Base-by-base conservation (phyloP, 2,888 invertebrate species). In the Tortricodes alternella region DNA sequence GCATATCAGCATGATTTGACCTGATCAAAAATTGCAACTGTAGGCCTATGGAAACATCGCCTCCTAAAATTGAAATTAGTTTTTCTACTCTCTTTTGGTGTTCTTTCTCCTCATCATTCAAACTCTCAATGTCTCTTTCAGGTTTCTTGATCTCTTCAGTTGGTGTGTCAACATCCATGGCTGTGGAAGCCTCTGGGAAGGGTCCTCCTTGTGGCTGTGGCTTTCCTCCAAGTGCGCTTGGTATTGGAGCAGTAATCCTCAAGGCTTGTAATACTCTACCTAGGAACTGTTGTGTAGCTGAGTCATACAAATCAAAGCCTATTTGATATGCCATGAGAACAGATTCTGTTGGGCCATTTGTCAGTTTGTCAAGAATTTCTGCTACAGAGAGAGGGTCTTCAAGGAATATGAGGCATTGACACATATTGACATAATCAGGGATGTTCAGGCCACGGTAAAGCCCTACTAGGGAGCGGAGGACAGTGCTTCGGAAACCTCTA, bases 241-340 rank as follows among this genome's bases (percentile, higher is more conserved):
- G 96, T 60, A 96, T 94, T 0, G 96, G 97, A 16, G 96, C 96
- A 11, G 96, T 96, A 43, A 94, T 93, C 69, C 95, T 92, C 5
- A 98, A 86, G 13, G 96, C 96, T 76, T 96, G 95, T 62, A 97
- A 84, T 7, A 98, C 96, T 67, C 96, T 93, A 7, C 95, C 96
- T 46, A 99, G 91, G 82, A 99, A 99, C 80, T 99, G 98, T 85
- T 99, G 99, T 1, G 99, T 99, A 0, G 99, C 99, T 35, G 98
- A 98, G 83, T 99, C 99, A 78, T 99, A 99, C 67, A 99, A 92
- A 92, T 99, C 99, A 89, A 99, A 99, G 0, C 95, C 98, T 71
- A 99, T 98, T 90, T 99, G 99, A 86, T 98, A 99, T 0, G 98
- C 98, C 97, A 99, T 99, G 34, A 99, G 89, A 57, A 96, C 95